Evolutionary conservation across 53 echinoderm and acorn worm genomes (phyloP), one percentile per base, ranked within the genome.

Genomic region (Paelopatides confundens): DNA sequence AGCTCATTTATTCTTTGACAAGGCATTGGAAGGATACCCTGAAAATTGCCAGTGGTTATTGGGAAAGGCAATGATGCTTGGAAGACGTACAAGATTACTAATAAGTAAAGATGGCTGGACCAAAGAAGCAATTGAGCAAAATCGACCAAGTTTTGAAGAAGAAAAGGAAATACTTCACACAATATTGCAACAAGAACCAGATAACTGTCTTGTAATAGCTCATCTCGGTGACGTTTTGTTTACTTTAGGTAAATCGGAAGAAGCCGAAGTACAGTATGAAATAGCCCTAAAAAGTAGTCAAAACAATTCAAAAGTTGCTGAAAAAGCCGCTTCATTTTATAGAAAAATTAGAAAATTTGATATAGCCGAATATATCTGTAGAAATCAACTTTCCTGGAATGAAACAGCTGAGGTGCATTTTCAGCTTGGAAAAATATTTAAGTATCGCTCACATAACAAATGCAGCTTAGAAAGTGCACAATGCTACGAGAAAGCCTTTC

Each of bases 151-250:
- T 18, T 33, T 33, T 9, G 18, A 34, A 68, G 18, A 7, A 9
- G 68, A 68, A 68, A 68, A 68, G 68, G 35, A 68, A 7, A 68
- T 68, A 28, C 31, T 68, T 28, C 32, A 68, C 8, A 68, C 33
- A 28, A 29, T 68, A 18, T 68, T 68, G 32, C 17, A 35, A 18
- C 7, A 34, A 34, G 32, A 68, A 15, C 68, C 68, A 5, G 17
- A 31, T 68, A 34, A 34, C 31, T 0, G 35, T 68, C 68, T 28
- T 34, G 68, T 35, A 2, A 32, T 18, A 31, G 68, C 32, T 34
- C 31, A 34, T 35, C 18, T 34, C 32, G 68, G 68, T 32, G 33
- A 68, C 27, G 68, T 68, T 0, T 35, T 31, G 1, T 68, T 33
- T 9, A 4, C 14, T 18, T 35, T 68, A 4, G 68, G 68, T 68